Evolutionary conservation across 2,888 invertebrate species (phyloP).

Genomic region (Scaptomyza reducta): DNA sequence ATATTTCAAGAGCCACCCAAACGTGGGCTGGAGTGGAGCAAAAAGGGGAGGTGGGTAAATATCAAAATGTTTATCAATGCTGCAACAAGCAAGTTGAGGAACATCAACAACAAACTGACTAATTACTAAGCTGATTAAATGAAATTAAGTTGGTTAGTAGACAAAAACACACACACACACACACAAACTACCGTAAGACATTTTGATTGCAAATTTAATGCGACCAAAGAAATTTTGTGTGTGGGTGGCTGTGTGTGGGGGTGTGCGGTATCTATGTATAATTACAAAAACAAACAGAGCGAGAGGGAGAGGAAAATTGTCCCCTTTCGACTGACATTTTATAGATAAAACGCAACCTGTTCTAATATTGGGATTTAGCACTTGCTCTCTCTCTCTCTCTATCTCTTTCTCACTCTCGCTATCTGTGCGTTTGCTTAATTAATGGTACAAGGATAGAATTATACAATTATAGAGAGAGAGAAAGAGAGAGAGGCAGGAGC

Average conservation of each 20-base stretch:
- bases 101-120: conserved; percentile 20
- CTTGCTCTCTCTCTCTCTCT: not conserved
- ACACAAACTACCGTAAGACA: conserved; percentile 20
- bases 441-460: conserved; percentile 57
- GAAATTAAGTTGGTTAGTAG: conserved; percentile 37
- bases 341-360: conserved; percentile 45
- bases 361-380: conserved; percentile 17
- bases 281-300: conserved; percentile 8
- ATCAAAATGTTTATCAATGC: conserved; percentile 21
- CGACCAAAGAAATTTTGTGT: conserved; percentile 25
- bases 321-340: conserved; percentile 22
- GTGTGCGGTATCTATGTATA: conserved; percentile 1
- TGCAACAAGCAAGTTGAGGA: conserved; percentile 1
- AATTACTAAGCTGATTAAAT: conserved; percentile 57
- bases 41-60: not conserved
- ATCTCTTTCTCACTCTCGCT: not conserved
- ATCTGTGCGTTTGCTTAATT: conserved; percentile 43
- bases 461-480: conserved; percentile 32
- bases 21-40: not conserved
- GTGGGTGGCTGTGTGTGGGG: not conserved
- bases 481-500: not conserved
- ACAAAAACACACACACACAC: conserved; percentile 8
- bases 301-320: not conserved
- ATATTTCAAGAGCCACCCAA: conserved; percentile 14
- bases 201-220: conserved; percentile 46